These are phyloP conservation scores for Lysandra bellargus DNA, from an alignment of 2,888 invertebrate genomes.

Conservation along the genomic window DNA sequence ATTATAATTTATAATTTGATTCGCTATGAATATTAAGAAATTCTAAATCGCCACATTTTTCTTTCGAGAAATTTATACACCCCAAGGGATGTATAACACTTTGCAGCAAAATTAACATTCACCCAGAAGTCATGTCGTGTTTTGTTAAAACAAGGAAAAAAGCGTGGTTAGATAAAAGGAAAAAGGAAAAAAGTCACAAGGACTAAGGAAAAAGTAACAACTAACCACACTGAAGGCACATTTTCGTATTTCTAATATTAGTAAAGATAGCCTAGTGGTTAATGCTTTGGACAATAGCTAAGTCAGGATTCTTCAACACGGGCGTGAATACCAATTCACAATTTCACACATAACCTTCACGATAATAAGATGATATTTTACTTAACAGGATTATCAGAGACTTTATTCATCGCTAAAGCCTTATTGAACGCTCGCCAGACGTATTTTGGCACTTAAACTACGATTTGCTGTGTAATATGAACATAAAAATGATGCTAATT, in stretches of 20 bases:
- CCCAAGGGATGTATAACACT: neutral
- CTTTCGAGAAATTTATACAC: neutral
- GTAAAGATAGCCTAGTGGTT: too few relatives aligned
- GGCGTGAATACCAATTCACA: neutral
- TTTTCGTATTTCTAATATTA: too few relatives aligned
- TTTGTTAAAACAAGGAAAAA: neutral
- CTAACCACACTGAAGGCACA: too few relatives aligned
- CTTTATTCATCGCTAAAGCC: conserved; percentile 18
- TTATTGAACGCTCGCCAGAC: conserved; percentile 41
- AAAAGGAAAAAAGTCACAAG: too few relatives aligned
- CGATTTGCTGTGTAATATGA: neutral
- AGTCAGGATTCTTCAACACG: neutral
- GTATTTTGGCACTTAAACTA: conserved; percentile 38
- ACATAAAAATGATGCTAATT: neutral
- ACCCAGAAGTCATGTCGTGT: neutral
- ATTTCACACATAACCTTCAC: conserved; percentile 25
- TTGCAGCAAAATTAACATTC: neutral
- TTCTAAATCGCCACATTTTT: too few relatives aligned
- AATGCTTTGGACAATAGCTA: too few relatives aligned
- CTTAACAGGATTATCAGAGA: conserved; percentile 1
- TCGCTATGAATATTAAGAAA: too few relatives aligned
- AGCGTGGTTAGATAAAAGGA: neutral
- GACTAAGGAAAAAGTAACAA: too few relatives aligned
- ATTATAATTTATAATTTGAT: too few relatives aligned
- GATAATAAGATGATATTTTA: conserved; percentile 35